These are phyloP conservation scores for Penaeus chinensis DNA, from an alignment of 1,140 invertebrate species.

Conservation along the genomic window DNA sequence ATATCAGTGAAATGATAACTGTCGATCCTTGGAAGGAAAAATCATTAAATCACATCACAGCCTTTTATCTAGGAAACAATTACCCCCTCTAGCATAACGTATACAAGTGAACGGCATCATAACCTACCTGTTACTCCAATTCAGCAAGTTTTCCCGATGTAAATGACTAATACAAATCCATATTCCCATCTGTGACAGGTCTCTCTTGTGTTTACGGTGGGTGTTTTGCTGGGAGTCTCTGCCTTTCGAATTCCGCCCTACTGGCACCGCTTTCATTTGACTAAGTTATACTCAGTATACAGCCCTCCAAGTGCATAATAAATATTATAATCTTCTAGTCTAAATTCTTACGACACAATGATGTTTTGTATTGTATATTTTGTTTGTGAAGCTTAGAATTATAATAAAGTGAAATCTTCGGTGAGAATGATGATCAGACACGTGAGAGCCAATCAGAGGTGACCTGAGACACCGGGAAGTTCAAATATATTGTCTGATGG, in stretches of 20 bases:
- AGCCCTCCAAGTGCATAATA: not conserved
- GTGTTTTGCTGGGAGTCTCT: constrained; percentile 44
- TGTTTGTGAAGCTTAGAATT: too few species aligned
- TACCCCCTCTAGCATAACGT: not conserved
- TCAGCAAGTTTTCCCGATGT: not conserved
- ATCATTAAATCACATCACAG: too few species aligned
- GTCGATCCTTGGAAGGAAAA: too few species aligned
- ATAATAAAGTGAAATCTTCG: too few species aligned
- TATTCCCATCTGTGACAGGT: constrained; percentile 35
- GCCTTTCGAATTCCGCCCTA: not conserved
- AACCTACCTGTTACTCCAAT: constrained; percentile 3
- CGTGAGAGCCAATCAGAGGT: too few species aligned
- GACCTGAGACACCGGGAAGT: too few species aligned
- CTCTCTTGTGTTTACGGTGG: constrained; percentile 42
- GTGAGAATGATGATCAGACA: too few species aligned
- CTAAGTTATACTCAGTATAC: not conserved
- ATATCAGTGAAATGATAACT: too few species aligned
- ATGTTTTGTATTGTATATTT: not conserved
- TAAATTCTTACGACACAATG: not conserved
- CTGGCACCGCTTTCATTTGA: constrained; percentile 16
- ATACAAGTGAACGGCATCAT: too few species aligned
- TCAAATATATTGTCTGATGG: too few species aligned
- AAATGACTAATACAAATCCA: constrained; percentile 19
- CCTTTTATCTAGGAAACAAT: too few species aligned
- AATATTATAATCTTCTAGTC: not conserved